A percentile compares a stretch with the other conserved stretches of the same genome.
phyloP scores from a whole-genome alignment of 2,797 vertebrate species.

The Sphenopsis melanotis region DNA sequence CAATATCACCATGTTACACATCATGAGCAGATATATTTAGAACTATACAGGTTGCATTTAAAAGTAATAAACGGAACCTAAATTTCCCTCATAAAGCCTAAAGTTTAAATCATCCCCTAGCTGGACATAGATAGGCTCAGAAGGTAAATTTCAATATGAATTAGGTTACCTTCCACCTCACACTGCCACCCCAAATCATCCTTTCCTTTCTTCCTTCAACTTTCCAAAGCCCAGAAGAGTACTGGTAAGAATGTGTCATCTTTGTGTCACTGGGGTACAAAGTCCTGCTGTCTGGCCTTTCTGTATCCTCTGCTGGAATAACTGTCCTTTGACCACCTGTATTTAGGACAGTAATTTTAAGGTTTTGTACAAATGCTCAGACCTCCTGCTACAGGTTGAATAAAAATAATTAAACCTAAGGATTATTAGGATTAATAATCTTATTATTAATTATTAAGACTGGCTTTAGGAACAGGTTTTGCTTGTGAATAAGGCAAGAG shows the following conservation, averaged over 20 bases:
- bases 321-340: neutral
- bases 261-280: neutral
- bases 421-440: neutral
- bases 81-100: neutral
- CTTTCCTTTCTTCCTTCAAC: neutral
- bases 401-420: neutral
- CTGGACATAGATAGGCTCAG: neutral
- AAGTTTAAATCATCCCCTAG: neutral
- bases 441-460: neutral
- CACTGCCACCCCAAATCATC: rapidly evolving
- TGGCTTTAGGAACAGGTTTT: neutral
- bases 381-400: neutral
- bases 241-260: neutral
- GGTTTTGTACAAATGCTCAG: neutral
- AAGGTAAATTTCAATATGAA: neutral
- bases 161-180: neutral
- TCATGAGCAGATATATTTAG: neutral
- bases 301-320: neutral
- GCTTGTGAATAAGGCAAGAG: neutral
- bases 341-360: neutral
- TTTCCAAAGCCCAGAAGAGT: neutral
- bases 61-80: neutral
- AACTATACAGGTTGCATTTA: neutral
- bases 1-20: neutral
- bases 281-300: neutral